Percentiles rank a stretch among this genome's conserved stretches.
Conservation (phyloP, 2,797 vertebrate genomes). For the Micrastur ruficollis region DNA sequence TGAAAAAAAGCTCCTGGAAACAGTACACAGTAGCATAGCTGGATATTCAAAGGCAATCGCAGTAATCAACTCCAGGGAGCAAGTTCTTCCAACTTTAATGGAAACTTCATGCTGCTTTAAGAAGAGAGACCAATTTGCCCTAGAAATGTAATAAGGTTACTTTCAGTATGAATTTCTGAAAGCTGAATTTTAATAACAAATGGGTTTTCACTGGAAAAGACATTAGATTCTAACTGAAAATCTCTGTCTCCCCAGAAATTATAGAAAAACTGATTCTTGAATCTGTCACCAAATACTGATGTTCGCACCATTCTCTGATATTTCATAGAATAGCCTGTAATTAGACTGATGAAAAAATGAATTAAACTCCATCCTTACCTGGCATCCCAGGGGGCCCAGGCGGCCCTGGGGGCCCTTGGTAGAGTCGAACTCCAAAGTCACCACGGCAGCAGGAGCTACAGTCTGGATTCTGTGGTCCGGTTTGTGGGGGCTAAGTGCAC, state of each 20-base stretch:
- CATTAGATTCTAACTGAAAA: neutral
- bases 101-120: neutral
- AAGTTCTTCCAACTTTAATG: neutral
- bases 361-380: constrained; percentile 65
- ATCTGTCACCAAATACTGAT: neutral
- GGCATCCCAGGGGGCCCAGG: constrained; percentile 80
- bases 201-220: neutral
- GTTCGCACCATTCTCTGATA: neutral
- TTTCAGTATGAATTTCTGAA: neutral
- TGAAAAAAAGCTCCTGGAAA: neutral
- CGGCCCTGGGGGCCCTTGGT: constrained; percentile 78
- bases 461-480: constrained; percentile 73
- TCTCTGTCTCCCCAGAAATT: neutral
- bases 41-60: neutral
- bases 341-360: neutral
- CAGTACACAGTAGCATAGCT: neutral
- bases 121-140: neutral
- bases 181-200: neutral
- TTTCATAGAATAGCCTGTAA: neutral
- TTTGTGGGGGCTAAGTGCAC: constrained; percentile 67
- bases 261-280: neutral
- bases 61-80: neutral
- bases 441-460: constrained; percentile 80
- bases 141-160: neutral
- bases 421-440: constrained; percentile 78